Conservation (phyloP, 2,888 invertebrate species). For the Pyrochroa serraticornis region DNA sequence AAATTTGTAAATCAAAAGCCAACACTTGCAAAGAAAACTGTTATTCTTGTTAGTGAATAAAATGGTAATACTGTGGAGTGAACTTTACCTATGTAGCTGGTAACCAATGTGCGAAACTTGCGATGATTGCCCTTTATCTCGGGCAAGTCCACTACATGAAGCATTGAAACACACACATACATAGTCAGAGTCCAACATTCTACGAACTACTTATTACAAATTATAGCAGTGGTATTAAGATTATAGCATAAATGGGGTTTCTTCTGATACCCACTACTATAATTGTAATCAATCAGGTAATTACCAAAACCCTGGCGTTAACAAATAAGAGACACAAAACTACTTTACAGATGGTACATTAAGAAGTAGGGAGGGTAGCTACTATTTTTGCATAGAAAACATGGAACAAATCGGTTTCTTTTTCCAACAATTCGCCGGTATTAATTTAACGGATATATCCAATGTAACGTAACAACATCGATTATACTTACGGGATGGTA, state of each 20-base stretch:
- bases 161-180: constrained; percentile 58
- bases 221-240: constrained; percentile 24
- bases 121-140: constrained; percentile 98
- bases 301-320: constrained; percentile 13
- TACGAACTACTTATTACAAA: constrained; percentile 33
- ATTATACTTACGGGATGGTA: constrained; percentile 92
- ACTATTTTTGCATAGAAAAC: constrained; percentile 18
- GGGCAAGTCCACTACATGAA: constrained; percentile 91
- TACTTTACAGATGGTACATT: constrained; percentile 25
- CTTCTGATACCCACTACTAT: constrained; percentile 5
- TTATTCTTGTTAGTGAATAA: constrained; percentile 22
- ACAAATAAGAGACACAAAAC: constrained; percentile 19
- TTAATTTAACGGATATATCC: no score
- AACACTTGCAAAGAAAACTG: constrained; percentile 31
- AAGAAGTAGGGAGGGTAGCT: constrained; percentile 22
- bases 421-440: background rate
- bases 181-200: constrained; percentile 40
- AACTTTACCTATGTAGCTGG: constrained; percentile 96
- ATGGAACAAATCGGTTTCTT: background rate
- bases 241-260: background rate
- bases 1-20: background rate
- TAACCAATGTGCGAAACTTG: constrained; percentile 99
- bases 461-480: background rate
- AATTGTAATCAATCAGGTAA: constrained; percentile 15
- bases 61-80: constrained; percentile 33